phyloP scores from a whole-genome alignment of 1,140 invertebrate species.

The Drosophila ohnishii region DNA sequence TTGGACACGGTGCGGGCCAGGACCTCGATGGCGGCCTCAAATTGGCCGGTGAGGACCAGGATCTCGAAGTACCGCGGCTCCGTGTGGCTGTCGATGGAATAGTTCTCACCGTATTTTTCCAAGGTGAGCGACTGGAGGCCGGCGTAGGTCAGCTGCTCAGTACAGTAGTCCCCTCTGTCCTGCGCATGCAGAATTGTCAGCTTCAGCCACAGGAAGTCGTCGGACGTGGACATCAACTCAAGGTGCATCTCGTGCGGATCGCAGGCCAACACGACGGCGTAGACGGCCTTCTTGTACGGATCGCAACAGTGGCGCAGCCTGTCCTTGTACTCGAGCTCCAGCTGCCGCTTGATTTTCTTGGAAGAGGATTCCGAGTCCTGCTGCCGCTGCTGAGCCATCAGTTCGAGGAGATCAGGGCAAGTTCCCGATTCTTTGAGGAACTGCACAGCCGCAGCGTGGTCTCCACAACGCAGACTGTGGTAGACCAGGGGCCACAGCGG shows the following conservation, averaged over 20 bases:
- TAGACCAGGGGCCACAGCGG: slow-evolving; percentile 93
- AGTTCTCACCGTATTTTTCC: slow-evolving; percentile 96
- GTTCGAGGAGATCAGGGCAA: slow-evolving; percentile 84
- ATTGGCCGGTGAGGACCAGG: slow-evolving; percentile 95
- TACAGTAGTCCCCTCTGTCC: slow-evolving; percentile 65
- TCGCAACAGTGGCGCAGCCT: slow-evolving; percentile 90
- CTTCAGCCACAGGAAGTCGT: slow-evolving; percentile 98
- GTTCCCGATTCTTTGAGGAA: slow-evolving; percentile 88
- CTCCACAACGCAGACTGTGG: slow-evolving; percentile 94
- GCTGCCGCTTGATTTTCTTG: slow-evolving; percentile 87
- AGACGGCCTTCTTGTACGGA: slow-evolving; percentile 90
- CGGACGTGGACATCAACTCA: slow-evolving; percentile 93
- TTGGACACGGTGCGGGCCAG: slow-evolving; percentile 88
- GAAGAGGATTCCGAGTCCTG: slow-evolving; percentile 85
- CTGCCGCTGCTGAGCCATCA: slow-evolving; percentile 84
- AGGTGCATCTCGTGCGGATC: slow-evolving; percentile 93
- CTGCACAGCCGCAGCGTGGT: slow-evolving; percentile 90
- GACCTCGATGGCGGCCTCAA: slow-evolving; percentile 97
- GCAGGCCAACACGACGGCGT: slow-evolving; percentile 93
- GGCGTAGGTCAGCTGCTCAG: slow-evolving; percentile 87
- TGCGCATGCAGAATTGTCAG: slow-evolving; percentile 89
- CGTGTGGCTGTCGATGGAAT: slow-evolving; percentile 95
- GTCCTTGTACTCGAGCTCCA: slow-evolving; percentile 90
- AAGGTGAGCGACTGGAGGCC: slow-evolving; percentile 92
- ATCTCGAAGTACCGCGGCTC: slow-evolving; percentile 96